phyloP scores from a whole-genome alignment of 64 coral and sea anemone genomes.

The Actinia tenebrosa region DNA sequence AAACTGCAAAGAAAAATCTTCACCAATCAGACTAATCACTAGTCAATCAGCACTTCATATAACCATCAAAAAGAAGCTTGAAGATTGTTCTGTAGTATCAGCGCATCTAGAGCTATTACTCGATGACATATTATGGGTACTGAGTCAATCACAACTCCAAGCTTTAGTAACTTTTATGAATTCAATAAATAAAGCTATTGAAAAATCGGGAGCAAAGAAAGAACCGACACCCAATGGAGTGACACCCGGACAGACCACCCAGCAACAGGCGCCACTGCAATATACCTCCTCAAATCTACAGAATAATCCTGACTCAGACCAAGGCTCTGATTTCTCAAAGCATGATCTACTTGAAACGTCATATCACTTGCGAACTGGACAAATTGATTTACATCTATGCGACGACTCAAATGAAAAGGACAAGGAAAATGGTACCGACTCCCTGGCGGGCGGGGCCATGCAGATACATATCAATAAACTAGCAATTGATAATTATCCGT shows the following conservation, averaged over 20 bases:
- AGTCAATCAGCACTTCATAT: conserved; percentile 80
- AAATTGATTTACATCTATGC: conserved; percentile 93
- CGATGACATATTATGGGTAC: conserved; percentile 94
- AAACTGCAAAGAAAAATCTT: conserved; percentile 35
- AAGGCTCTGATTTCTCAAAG: conserved; percentile 62
- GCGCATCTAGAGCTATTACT: conserved; percentile 78
- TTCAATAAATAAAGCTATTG: conserved; percentile 61
- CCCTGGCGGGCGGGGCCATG: conserved; percentile 73
- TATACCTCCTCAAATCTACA: conserved; percentile 56
- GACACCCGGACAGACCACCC: conserved; percentile 15
- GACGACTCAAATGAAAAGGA: conserved; percentile 65
- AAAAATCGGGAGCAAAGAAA: conserved; percentile 25
- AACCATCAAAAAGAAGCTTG: conserved; percentile 85
- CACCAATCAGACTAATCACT: conserved; percentile 83
- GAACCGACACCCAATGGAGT: conserved; percentile 13
- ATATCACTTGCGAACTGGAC: conserved; percentile 85
- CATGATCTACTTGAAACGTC: conserved; percentile 85
- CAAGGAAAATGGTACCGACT: background rate
- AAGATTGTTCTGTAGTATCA: conserved; percentile 88
- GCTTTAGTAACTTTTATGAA: conserved; percentile 68
- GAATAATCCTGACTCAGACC: conserved; percentile 28
- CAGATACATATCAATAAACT: conserved; percentile 90
- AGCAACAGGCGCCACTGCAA: conserved; percentile 47
- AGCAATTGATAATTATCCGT: conserved; percentile 82
- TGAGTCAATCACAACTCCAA: conserved; percentile 80